These are phyloP conservation scores for Trissolcus brochymenae DNA, from an alignment of 2,888 invertebrate genomes.

Conservation along the genomic window DNA sequence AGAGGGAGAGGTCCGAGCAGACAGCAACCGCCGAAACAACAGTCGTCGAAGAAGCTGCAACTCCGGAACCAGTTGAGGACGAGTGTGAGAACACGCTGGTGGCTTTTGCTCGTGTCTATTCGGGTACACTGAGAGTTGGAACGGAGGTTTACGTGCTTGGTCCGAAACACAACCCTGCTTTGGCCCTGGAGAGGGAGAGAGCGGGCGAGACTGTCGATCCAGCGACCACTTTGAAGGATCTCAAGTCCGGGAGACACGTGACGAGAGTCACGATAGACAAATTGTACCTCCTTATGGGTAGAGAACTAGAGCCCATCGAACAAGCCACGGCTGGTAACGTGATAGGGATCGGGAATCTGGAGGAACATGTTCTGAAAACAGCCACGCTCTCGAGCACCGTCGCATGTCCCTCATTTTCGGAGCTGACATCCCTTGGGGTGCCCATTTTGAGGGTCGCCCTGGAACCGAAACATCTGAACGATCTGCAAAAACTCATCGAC, in stretches of 20 bases:
- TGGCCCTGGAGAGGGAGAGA: slow-evolving; percentile 76
- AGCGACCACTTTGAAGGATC: slow-evolving; percentile 79
- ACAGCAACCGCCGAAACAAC: slow-evolving; percentile 4
- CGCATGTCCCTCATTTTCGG: slow-evolving; percentile 92
- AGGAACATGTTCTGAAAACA: slow-evolving; percentile 90
- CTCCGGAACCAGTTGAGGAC: slow-evolving; percentile 48
- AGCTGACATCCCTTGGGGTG: slow-evolving; percentile 84
- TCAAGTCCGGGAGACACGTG: slow-evolving; percentile 81
- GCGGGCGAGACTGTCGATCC: slow-evolving; percentile 77
- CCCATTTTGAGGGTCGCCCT: slow-evolving; percentile 96
- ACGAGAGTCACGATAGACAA: slow-evolving; percentile 82
- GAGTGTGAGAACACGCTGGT: slow-evolving; percentile 83
- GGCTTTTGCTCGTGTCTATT: slow-evolving; percentile 95
- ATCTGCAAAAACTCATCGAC: slow-evolving; percentile 85
- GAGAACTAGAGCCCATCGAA: slow-evolving; percentile 88
- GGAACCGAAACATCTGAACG: slow-evolving; percentile 88
- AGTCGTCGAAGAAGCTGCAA: slow-evolving; percentile 24
- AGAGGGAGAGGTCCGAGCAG: slow-evolving; percentile 67
- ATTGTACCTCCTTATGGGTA: slow-evolving; percentile 94
- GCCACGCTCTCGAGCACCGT: slow-evolving; percentile 90
- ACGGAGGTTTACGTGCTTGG: slow-evolving; percentile 89
- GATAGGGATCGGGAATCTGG: slow-evolving; percentile 91
- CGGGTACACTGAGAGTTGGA: slow-evolving; percentile 88
- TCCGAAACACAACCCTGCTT: slow-evolving; percentile 90
- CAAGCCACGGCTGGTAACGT: slow-evolving; percentile 94